A percentile compares a stretch with the other conserved stretches of the same genome.
phyloP scores from a whole-genome alignment of 2,888 invertebrate species.

The Microplitis manilae region DNA sequence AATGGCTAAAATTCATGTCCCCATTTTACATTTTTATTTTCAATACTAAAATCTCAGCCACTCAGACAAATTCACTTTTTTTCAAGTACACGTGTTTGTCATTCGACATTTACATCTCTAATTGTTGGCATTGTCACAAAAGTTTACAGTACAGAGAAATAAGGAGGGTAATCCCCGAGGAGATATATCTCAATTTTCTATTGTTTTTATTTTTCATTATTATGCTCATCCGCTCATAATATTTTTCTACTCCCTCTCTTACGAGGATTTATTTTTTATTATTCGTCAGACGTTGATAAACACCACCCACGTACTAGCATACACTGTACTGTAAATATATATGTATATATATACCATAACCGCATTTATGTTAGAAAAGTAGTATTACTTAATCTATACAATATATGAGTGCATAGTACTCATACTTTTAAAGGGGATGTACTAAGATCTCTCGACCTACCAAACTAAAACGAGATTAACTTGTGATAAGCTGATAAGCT shows the following conservation, averaged over 20 bases:
- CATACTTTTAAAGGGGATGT: not conserved
- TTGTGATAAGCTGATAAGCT: conserved; percentile 26
- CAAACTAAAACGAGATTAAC: conserved; percentile 22
- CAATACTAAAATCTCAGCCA: not conserved
- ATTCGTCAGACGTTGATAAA: conserved; percentile 25
- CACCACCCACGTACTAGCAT: conserved; percentile 16
- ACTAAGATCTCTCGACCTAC: conserved; percentile 17
- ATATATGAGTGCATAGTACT: not conserved
- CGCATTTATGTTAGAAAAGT: conserved; percentile 7
- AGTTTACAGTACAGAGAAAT: conserved; percentile 11
- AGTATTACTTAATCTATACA: not conserved
- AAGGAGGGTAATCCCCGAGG: not conserved
- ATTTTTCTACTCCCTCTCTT: conserved; percentile 4
- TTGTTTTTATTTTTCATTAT: conserved; percentile 9
- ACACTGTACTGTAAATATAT: not conserved
- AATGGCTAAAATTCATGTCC: conserved; percentile 16
- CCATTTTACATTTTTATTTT: conserved; percentile 2
- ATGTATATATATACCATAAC: not conserved
- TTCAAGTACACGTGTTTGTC: not conserved
- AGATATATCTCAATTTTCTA: not conserved
- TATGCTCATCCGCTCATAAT: conserved; percentile 8
- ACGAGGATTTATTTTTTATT: conserved; percentile 1
- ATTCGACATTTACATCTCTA: conserved; percentile 30
- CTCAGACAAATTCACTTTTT: conserved; percentile 8
- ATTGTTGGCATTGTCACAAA: conserved; percentile 30